Evolutionary conservation across 2,888 invertebrate genomes (phyloP).

Genomic region (Abscondita cerata): DNA sequence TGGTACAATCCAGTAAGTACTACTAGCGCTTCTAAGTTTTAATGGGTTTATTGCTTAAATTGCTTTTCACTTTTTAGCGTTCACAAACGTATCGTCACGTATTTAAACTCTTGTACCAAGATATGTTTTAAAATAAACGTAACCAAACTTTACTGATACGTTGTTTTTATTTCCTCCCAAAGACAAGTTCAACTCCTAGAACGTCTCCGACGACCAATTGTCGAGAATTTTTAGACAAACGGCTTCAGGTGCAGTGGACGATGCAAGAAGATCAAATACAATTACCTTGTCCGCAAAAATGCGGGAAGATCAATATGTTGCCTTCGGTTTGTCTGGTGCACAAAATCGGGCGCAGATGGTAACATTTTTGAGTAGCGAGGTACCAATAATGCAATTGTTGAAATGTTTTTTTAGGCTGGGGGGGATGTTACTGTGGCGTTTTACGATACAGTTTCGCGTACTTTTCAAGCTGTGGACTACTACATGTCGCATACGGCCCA

Average conservation of each 20-base stretch:
- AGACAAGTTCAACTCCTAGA: conserved; percentile 81
- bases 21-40: conserved; percentile 31
- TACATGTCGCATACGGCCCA: conserved; percentile 81
- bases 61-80: neutral
- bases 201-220: conserved; percentile 76
- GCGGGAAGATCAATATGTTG: conserved; percentile 84
- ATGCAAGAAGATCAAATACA: conserved; percentile 77
- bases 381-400: conserved; percentile 34
- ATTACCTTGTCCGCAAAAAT: conserved; percentile 80
- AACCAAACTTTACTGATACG: conserved; percentile 34
- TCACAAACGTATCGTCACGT: neutral
- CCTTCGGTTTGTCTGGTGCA: conserved; percentile 84
- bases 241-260: conserved; percentile 89
- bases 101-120: conserved; percentile 10
- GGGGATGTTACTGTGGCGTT: conserved; percentile 87
- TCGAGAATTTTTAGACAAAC: conserved; percentile 81
- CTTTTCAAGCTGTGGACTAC: conserved; percentile 84
- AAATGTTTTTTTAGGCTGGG: conserved; percentile 60
- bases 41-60: conserved; percentile 15
- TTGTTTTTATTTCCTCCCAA: conserved; percentile 49
- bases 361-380: conserved; percentile 25
- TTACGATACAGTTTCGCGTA: conserved; percentile 65
- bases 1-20: conserved; percentile 93
- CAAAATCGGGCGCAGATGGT: conserved; percentile 77
- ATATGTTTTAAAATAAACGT: conserved; percentile 28